Base-by-base conservation (phyloP, 2,113 vertebrate genomes). In the Elanoides forficatus region DNA sequence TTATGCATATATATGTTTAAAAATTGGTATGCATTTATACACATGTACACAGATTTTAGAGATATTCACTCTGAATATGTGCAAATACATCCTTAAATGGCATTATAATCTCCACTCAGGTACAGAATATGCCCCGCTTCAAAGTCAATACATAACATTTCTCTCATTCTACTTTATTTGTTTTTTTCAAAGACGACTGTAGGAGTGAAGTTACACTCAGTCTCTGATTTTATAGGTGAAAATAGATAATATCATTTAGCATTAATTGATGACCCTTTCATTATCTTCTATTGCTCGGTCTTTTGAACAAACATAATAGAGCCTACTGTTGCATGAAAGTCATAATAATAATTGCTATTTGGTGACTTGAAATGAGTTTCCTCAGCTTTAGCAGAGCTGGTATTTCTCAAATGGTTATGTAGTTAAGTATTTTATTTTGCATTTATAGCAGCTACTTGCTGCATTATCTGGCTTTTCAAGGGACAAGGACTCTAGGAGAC, bases 261-360 rank as follows among this genome's bases (percentile, higher is more conserved):
- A 52, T 82, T 96, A 93, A 94, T 66, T 95, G 63, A 53, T 89
- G 27, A 88, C 12, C 48, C 40, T 90, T 47, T 53, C 85, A 81
- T 95, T 95, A 92, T n/a, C 23, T 25, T 85, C 50, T 96, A 10
- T 93, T 90, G 42, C 71, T 87, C 81, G 56, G 15, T 97, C 75
- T 30, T 93, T 89, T 90, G 87, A 92, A 80, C 27, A 94, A 95
- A 74, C 55, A 74, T 90, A 88, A 81, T 72, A 42, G 81, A 95
- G 78, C 42, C 80, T 80, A n/a, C 59, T 93, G 45, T 87, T 83
- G 58, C 50, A n/a, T 70, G 42, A 94, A 87, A 76, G 17, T 68
- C 52, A 1, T 60, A 74, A 50, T 47, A 90, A 86, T 88, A 72
- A 93, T 94, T 96, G 53, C 68, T 94, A 21, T 70, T 76, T 81